Evolutionary conservation across 2,113 vertebrate genomes (phyloP).

Genomic region (Harpagus bidentatus): DNA sequence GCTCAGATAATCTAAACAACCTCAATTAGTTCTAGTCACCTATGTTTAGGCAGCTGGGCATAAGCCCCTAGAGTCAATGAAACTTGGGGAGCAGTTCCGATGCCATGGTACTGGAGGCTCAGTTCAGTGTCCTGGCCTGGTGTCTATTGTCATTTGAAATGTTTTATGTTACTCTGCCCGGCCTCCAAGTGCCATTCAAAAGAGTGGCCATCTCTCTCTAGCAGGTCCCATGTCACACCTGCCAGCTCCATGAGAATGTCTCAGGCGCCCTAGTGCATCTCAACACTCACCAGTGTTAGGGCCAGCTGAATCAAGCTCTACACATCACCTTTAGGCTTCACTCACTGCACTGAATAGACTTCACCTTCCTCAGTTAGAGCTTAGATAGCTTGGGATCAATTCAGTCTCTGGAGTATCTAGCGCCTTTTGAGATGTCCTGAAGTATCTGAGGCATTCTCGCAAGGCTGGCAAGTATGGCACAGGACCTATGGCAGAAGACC

Average conservation of each 20-base stretch:
- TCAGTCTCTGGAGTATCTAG: neutral
- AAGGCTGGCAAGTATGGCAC: neutral
- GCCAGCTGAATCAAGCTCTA: neutral
- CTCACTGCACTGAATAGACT: neutral
- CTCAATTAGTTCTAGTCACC: neutral
- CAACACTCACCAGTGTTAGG: neutral
- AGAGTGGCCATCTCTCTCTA: neutral
- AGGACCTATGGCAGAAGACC: neutral
- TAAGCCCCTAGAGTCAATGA: neutral
- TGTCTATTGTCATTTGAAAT: neutral
- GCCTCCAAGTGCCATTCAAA: neutral
- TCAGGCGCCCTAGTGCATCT: neutral
- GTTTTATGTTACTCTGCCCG: neutral
- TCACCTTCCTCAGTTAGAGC: neutral
- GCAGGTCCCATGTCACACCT: neutral
- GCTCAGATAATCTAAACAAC: neutral
- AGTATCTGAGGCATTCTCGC: neutral
- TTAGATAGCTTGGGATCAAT: neutral
- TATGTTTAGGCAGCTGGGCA: neutral
- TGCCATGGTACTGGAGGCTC: neutral
- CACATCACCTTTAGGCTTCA: neutral
- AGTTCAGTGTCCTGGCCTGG: neutral
- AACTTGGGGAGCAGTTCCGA: neutral
- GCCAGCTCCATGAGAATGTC: neutral
- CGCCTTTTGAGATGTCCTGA: neutral